Evolutionary conservation across 2,113 vertebrate species (phyloP).

Genomic region (Hirundichthys speculiger): DNA sequence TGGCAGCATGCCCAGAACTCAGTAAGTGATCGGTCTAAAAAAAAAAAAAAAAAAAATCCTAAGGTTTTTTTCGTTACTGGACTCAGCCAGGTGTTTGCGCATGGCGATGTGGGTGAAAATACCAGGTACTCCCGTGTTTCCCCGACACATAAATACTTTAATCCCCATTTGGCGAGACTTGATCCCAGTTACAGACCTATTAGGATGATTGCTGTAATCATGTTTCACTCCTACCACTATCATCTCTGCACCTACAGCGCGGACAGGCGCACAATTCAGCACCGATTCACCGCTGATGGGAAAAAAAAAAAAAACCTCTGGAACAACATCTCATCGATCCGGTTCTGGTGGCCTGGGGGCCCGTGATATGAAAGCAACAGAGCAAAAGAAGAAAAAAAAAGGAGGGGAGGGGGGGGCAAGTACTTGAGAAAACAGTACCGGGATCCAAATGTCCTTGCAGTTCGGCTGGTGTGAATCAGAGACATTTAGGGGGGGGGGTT

Average conservation of each 20-base stretch:
- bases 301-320: constrained; percentile 68
- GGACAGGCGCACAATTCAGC: constrained; percentile 69
- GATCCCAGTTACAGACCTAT: constrained; percentile 51
- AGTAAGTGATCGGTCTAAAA: constrained; percentile 5
- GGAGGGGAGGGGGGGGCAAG: constrained; percentile 36
- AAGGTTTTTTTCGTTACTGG: not conserved
- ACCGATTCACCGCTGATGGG: constrained; percentile 65
- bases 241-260: constrained; percentile 56
- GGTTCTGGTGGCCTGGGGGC: constrained; percentile 47
- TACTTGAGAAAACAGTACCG: constrained; percentile 53
- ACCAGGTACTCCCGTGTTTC: not conserved
- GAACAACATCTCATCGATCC: constrained; percentile 66
- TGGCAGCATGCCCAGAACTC: constrained; percentile 21
- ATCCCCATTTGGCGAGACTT: constrained; percentile 45
- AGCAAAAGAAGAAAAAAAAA: constrained; percentile 6
- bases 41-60: not conserved
- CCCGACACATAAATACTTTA: constrained; percentile 37
- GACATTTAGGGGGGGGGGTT: constrained; percentile 10
- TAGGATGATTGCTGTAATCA: constrained; percentile 61
- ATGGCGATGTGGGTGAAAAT: constrained; percentile 5
- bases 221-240: constrained; percentile 45
- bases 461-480: constrained; percentile 57
- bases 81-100: constrained; percentile 14
- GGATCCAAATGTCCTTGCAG: constrained; percentile 72
- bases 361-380: constrained; percentile 56